phyloP scores from a whole-genome alignment of 2,797 vertebrate genomes.

The Oryzias dopingdopingensis region DNA sequence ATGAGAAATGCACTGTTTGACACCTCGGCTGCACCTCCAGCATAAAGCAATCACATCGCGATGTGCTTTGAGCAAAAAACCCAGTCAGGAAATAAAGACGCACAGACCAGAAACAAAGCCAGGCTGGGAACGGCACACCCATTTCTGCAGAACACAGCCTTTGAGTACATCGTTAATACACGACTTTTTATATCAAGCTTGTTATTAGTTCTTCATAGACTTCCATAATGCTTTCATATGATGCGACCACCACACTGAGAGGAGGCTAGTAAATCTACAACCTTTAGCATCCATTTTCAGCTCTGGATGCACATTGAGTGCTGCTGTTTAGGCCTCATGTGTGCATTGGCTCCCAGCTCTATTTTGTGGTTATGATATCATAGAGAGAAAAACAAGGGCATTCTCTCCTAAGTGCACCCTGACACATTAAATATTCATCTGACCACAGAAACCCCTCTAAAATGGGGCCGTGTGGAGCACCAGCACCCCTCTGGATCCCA shows the following conservation, averaged over 20 bases:
- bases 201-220: conserved; percentile 73
- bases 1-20: conserved; percentile 14
- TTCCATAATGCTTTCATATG: conserved; percentile 75
- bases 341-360: conserved; percentile 70
- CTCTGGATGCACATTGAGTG: conserved; percentile 61
- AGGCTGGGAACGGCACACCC: conserved; percentile 52
- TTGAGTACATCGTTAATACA: conserved; percentile 68
- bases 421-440: conserved; percentile 84
- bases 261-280: conserved; percentile 76
- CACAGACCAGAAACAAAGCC: conserved; percentile 52
- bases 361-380: conserved; percentile 88
- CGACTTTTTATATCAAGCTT: conserved; percentile 76
- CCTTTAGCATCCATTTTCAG: conserved; percentile 70
- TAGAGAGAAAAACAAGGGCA: conserved; percentile 78
- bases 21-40: conserved; percentile 26
- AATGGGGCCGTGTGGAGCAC: conserved; percentile 59
- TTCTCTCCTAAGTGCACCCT: conserved; percentile 83
- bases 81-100: conserved; percentile 50
- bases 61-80: conserved; percentile 42
- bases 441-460: conserved; percentile 75
- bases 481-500: conserved; percentile 56
- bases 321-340: conserved; percentile 72
- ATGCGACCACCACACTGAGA: conserved; percentile 67
- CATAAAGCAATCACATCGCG: conserved; percentile 22
- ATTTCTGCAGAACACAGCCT: conserved; percentile 60